A percentile compares a stretch with the other conserved stretches of the same genome.
These are phyloP conservation scores for Akabosia matsudoensis DNA, from an alignment of 1,140 invertebrate species.

Conservation along the genomic window DNA sequence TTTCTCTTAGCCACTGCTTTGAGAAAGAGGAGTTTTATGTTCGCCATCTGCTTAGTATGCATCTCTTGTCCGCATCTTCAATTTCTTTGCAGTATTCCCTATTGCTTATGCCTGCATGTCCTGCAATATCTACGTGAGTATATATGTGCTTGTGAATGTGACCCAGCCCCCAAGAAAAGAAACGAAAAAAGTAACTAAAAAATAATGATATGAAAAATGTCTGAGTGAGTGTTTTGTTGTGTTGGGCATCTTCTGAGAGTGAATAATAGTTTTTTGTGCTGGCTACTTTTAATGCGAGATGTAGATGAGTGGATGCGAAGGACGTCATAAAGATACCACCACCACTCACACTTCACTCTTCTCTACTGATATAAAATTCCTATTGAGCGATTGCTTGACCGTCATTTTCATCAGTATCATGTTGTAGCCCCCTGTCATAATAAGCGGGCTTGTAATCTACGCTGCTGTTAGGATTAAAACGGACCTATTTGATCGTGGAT, in stretches of 20 bases:
- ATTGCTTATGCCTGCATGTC: too few relatives aligned
- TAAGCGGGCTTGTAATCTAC: not conserved
- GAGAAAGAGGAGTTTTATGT: not conserved
- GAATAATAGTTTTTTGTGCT: not conserved
- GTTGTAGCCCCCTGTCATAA: not conserved
- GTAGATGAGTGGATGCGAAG: not conserved
- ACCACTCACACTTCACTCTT: not conserved
- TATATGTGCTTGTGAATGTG: constrained; percentile 7
- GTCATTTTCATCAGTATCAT: not conserved
- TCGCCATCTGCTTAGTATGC: constrained; percentile 17
- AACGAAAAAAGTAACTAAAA: not conserved
- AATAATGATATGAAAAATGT: too few relatives aligned
- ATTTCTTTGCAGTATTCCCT: not conserved
- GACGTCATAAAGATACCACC: not conserved
- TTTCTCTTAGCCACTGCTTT: not conserved
- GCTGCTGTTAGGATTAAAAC: not conserved
- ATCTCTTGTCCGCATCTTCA: constrained; percentile 14
- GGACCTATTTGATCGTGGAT: not conserved
- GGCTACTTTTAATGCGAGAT: not conserved
- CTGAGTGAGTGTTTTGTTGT: not conserved
- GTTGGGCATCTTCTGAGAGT: not conserved
- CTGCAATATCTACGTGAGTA: too few relatives aligned
- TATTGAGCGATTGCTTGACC: not conserved
- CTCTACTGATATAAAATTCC: not conserved
- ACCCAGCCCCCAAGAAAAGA: constrained; percentile 8